Evolutionary conservation across 1,140 invertebrate genomes (phyloP), one percentile per base, ranked within the genome.

Genomic region (Drosophila fuyamai): DNA sequence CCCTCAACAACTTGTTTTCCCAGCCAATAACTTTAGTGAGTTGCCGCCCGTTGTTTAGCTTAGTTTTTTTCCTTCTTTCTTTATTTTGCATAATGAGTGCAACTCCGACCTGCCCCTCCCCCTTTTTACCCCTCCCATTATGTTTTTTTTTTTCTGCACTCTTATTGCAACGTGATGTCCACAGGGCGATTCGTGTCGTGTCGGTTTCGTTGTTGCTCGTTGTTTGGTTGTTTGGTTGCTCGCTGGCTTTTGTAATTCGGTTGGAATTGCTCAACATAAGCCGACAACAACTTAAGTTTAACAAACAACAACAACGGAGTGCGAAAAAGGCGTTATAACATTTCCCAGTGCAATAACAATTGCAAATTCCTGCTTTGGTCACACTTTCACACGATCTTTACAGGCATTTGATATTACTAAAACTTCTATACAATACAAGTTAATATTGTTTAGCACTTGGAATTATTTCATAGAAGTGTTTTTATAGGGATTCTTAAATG

Each of bases 151-250:
- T 38, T 47, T 27, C 12, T 67, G 44, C 65, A 40, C 47, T 66
- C 43, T 65, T 65, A 51, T 79, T 58, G 56, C 80, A 83, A 61
- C 85, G 85, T 90, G 85, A 90, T 90, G 85, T 85, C 85, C 85
- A 79, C 85, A 85, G 85, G 85, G 85, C 79, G 85, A 80, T 90
- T 89, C 75, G 78, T 81, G 82, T 86, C 72, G 72, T 67, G 66
- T 68, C 56, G 47, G 72, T 72, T 68, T 81, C 53, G 50, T 68
- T 75, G 76, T 77, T 62, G 59, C 14, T 43, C n/a, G 44, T 48
- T 48, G 46, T 48, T 48, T 13, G 44, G 50, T 36, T 51, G 46
- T 23, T 23, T 51, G 44, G 61, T 61, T 75, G 67, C 70, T 68
- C 41, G 59, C 59, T 75, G 48, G 32, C 53, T 77, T 43, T 60